These are phyloP conservation scores for Pimpla rufipes DNA, from an alignment of 2,888 invertebrate genomes.

Conservation along the genomic window DNA sequence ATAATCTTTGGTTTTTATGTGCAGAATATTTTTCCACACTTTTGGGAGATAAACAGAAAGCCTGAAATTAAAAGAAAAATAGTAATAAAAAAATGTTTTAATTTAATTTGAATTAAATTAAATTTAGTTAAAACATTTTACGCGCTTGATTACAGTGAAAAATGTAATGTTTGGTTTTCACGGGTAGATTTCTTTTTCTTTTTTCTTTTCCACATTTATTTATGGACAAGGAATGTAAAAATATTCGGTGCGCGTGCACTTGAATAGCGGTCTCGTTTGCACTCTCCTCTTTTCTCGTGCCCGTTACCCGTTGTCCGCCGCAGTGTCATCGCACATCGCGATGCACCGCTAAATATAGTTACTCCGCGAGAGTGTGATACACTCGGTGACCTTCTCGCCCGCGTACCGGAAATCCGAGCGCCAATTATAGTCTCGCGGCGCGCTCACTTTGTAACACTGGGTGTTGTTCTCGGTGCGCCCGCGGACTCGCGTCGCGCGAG, in stretches of 20 bases:
- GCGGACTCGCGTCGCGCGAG: not conserved
- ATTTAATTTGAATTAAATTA: too few relatives aligned
- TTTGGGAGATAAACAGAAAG: too few relatives aligned
- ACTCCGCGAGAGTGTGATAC: conserved; percentile 60
- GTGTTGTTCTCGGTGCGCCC: conserved; percentile 11
- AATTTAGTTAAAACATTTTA: too few relatives aligned
- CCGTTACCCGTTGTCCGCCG: conserved; percentile 52
- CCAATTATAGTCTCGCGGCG: conserved; percentile 68
- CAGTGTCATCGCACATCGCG: conserved; percentile 56
- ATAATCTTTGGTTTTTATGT: too few relatives aligned
- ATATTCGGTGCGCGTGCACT: not conserved
- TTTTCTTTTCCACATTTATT: conserved; percentile 7
- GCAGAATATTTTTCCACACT: too few relatives aligned
- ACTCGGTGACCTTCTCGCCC: conserved; percentile 75
- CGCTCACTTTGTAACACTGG: conserved; percentile 56
- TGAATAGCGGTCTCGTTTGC: not conserved
- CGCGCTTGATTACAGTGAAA: too few relatives aligned
- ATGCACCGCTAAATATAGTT: conserved; percentile 76
- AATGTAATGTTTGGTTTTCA: not conserved
- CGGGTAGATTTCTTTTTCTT: not conserved
- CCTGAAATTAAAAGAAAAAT: too few relatives aligned
- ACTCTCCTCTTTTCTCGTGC: too few relatives aligned
- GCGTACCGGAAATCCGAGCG: conserved; percentile 75
- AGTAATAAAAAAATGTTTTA: too few relatives aligned
- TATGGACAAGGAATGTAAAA: conserved; percentile 12